Conservation (phyloP, 1,140 invertebrate genomes). For the Heliconius hermathena region DNA sequence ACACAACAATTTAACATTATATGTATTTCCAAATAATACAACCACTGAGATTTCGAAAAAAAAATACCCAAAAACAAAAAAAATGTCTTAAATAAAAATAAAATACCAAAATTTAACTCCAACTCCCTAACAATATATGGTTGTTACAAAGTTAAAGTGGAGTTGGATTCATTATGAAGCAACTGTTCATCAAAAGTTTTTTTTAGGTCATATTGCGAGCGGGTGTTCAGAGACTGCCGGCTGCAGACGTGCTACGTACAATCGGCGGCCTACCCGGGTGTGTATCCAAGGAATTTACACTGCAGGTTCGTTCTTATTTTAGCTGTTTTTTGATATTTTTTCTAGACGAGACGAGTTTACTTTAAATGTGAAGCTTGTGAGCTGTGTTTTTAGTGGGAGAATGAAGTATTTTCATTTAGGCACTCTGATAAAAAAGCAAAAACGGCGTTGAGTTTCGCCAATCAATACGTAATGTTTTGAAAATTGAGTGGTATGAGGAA, state of each 20-base stretch:
- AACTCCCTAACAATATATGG: constrained; percentile 20
- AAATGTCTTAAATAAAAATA: background rate
- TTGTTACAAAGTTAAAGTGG: constrained; percentile 22
- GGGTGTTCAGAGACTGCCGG: constrained; percentile 91
- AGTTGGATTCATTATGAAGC: constrained; percentile 27
- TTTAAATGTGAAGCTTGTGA: no score
- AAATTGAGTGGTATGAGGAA: no score
- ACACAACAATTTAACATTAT: no score
- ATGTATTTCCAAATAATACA: background rate
- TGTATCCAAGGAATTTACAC: constrained; percentile 94
- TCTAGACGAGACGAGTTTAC: no score
- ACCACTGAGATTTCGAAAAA: background rate
- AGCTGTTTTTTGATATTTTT: no score
- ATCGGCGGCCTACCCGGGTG: constrained; percentile 94
- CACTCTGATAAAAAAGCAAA: no score
- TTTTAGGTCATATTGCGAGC: constrained; percentile 91
- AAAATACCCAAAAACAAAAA: background rate
- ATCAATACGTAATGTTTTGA: no score
- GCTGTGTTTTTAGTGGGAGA: no score
- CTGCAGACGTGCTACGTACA: constrained; percentile 96
- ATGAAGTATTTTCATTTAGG: no score
- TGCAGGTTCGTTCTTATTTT: constrained; percentile 82
- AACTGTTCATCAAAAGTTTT: constrained; percentile 31
- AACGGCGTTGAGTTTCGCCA: no score
- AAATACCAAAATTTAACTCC: constrained; percentile 12